Evolutionary conservation across 2,113 vertebrate genomes (phyloP), one percentile per base, ranked within the genome.

Genomic region (Podilymbus podiceps): DNA sequence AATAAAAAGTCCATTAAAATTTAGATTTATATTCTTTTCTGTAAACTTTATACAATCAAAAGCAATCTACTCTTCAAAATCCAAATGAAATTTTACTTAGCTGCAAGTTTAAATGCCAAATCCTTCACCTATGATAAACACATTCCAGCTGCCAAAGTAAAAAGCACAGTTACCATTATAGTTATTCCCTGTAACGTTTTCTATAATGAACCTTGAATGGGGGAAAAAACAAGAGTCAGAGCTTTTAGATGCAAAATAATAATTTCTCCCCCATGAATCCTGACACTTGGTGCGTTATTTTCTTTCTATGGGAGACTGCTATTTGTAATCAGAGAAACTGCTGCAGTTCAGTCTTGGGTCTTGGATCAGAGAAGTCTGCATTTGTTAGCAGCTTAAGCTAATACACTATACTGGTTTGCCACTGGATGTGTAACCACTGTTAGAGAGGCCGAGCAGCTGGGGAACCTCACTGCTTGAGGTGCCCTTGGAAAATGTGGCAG

Each of bases 1-100:
- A 93, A 94, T 92, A 84, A 94, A 88, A 96, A 94, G 44, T 87
- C 44, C 35, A n/a, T 87, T 93, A 93, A 90, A 84, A 77, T 5
- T 5, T 40, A 47, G 14, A 67, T 62, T 95, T 89, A 88, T 79
- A 62, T 69, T 93, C 42, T 81, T 31, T 30, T 83, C 55, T 79
- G 73, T 92, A 92, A 67, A 50, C 91, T 78, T 90, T 85, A 73
- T 33, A 69, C 46, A 79, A 69, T 86, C 9, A 64, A 91, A 89
- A 93, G n/a, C 62, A 68, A 82, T 47, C 53, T 92, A 74, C 33
- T 84, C 25, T 42, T 95, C 50, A 73, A 63, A 84, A 88, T 67
- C 56, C 30, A 44, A 53, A 76, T 60, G 27, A 71, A 81, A 22
- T 16, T 44, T 95, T 72, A 64, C 17, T 78, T 47, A 72, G 49